Evolutionary conservation across 2,888 invertebrate genomes (phyloP).

Genomic region (Plagodis pulveraria): DNA sequence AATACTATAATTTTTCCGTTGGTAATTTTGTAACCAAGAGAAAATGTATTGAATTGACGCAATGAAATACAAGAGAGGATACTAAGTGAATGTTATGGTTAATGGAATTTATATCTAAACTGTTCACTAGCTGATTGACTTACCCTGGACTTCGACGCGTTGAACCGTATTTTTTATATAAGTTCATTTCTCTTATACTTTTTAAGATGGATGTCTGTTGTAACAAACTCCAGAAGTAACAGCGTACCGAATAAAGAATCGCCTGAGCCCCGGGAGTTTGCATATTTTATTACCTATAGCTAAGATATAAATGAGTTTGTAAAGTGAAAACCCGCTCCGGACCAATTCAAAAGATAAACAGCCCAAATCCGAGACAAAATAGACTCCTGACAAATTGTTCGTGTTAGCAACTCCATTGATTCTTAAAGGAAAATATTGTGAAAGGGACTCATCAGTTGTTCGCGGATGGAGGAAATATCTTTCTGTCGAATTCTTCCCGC

Average conservation of each 20-base stretch:
- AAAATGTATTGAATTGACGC: no score
- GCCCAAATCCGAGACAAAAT: constrained; percentile 60
- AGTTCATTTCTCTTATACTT: neutral
- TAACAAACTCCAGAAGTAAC: constrained; percentile 32
- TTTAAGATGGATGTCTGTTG: constrained; percentile 33
- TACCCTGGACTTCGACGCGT: no score
- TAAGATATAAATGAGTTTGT: constrained; percentile 41
- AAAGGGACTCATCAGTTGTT: constrained; percentile 64
- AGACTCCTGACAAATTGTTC: constrained; percentile 70
- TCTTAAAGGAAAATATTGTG: constrained; percentile 67
- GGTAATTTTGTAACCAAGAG: no score
- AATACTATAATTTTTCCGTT: no score
- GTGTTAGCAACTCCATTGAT: constrained; percentile 71
- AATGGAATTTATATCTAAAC: no score
- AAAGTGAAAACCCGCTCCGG: constrained; percentile 39
- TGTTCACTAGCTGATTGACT: no score
- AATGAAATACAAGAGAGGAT: no score
- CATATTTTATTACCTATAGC: constrained; percentile 41
- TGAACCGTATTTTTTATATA: neutral
- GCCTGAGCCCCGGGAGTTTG: constrained; percentile 33
- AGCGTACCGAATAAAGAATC: constrained; percentile 33
- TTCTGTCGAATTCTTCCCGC: constrained; percentile 47
- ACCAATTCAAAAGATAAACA: constrained; percentile 56
- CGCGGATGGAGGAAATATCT: constrained; percentile 58
- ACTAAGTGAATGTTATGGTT: no score